Evolutionary conservation across 2,888 invertebrate species (phyloP), one percentile per base, ranked within the genome.

Genomic region (Phortica magna): DNA sequence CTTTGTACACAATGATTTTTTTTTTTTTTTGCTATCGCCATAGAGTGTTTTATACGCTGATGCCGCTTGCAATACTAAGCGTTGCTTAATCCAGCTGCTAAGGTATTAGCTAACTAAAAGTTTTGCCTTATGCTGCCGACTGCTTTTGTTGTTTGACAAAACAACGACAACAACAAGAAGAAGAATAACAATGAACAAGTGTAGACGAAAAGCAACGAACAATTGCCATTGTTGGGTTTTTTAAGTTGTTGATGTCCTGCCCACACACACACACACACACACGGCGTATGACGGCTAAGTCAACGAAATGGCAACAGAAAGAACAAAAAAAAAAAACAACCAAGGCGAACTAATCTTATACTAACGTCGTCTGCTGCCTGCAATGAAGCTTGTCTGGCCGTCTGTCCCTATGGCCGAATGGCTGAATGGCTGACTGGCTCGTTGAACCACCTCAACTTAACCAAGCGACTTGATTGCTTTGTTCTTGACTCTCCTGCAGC

Each of bases 61-160:
- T 71, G 79, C 83, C 82, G 80, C 81, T 80, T 84, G 80, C 85
- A 87, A 85, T 88, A 31, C 64, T 64, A 64, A 68, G 68, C 68
- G 17, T 19, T 86, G 88, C 85, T 85, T 85, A 87, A 87, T 87
- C 88, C 87, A 82, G 83, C 87, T 84, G 88, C 83, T 86, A 85
- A 86, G 83, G 88, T 84, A 85, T 87, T 83, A 88, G 88, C 88
- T 85, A 81, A 82, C 85, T 84, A 86, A 88, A 86, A 85, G 82
- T 87, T 67, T 67, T 86, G 88, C 88, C 86, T 86, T 85, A 85
- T 85, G 88, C 83, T 84, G 83, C 88, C 19, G 61, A n/a, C 43
- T 73, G 41, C 74, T 88, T 83, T 83, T 85, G 82, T 88, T 85
- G 85, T 88, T 86, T 85, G 85, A 73, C 55, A 73, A 78, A 61